Base-by-base conservation (phyloP, 2,888 invertebrate species). In the Eilema griseolum region DNA sequence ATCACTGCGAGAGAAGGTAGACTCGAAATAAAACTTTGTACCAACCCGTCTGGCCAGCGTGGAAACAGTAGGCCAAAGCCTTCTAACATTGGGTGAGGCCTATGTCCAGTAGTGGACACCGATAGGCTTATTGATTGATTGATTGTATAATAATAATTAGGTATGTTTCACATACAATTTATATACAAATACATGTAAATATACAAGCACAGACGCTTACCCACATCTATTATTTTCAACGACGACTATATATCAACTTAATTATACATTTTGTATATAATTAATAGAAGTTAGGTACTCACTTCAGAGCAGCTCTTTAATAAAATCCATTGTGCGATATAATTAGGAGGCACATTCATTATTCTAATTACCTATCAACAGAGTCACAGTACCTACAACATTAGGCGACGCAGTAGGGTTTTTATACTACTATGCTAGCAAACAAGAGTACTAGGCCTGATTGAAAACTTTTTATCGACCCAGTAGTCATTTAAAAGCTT, bases 341-440 rank as follows among this genome's bases (percentile, higher is more conserved):
- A 80, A 83, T 83, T 82, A 80, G 75, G 79, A 78, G 80, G 74
- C 76, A 83, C 73, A 80, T 82, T 82, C 72, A 82, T 83, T 83
- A 83, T 75, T 79, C 64, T 81, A 80, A 83, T 82, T 78, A 82
- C 69, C 75, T 82, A 82, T 79, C 79, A 80, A 76, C 74, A 33
- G 24, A 46, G 76, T 60, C 75, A 77, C 70, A 79, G 83, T 71
- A 64, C 26, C n/a, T n/a, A n/a, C 61, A 59, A n/a, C 20, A 16
- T 46, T 59, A 37, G 8, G 64, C 23, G 8, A 23, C 16, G 33
- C 16, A 61, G 41, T 66, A 57, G 61, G 23, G 1, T 24, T 12
- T 12, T n/a, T 31, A n/a, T 59, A 26, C 26, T 26, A 16, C 14
- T 57, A 14, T 23, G 12, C 3, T 12, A 37, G 33, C 33, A 37